Percentiles rank a stretch among this genome's conserved stretches.
Evolutionary conservation across 2,113 vertebrate species (phyloP).

Genomic region (Cyanoramphus novaezelandiae): DNA sequence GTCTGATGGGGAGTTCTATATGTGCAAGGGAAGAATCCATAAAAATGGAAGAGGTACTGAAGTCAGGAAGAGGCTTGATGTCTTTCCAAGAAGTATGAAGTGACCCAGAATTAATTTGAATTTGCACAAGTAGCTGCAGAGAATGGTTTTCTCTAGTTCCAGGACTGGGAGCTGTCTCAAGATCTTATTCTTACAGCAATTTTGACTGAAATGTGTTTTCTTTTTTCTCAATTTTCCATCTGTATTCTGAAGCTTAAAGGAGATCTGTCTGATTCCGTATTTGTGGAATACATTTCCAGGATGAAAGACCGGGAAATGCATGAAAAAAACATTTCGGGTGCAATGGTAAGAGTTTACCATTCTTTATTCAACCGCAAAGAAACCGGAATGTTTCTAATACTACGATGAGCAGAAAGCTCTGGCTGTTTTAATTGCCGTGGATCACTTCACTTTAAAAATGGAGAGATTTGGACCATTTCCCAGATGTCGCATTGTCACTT

Average conservation of each 20-base stretch:
- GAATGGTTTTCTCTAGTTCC: not conserved
- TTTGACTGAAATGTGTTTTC: not conserved
- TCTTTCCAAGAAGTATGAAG: not conserved
- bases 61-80: not conserved
- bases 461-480: slow-evolving; percentile 28
- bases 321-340: not conserved
- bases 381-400: not conserved
- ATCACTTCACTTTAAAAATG: slow-evolving; percentile 8
- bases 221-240: not conserved
- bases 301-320: not conserved
- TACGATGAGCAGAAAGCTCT: not conserved
- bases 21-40: not conserved
- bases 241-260: not conserved
- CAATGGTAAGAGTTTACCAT: not conserved
- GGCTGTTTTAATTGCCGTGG: not conserved
- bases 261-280: not conserved
- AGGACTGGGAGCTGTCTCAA: not conserved
- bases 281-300: not conserved
- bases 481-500: slow-evolving; percentile 40
- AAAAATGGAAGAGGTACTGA: not conserved
- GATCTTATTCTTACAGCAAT: not conserved
- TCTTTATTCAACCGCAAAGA: not conserved
- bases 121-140: not conserved
- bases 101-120: not conserved
- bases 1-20: not conserved